Percentiles rank a stretch among this genome's conserved stretches.
Conservation (phyloP, 2,113 vertebrate species). For the Nothobranchius kuhntae region DNA sequence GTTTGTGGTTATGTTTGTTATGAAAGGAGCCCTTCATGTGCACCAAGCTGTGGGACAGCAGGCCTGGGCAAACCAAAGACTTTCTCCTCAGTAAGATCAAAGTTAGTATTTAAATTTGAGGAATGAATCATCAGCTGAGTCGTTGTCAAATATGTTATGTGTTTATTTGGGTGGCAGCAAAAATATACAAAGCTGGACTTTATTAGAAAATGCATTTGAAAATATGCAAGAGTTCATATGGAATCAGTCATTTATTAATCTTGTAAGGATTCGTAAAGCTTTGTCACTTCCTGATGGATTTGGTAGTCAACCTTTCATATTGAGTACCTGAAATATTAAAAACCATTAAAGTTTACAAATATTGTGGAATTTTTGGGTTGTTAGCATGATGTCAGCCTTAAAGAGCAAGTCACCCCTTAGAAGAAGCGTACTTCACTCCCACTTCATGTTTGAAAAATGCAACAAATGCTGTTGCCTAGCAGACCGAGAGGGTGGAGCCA, state of each 20-base stretch:
- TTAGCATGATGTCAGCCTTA: slow-evolving; percentile 21
- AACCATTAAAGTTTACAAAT: slow-evolving; percentile 47
- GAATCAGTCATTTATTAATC: slow-evolving; percentile 32
- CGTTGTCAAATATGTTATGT: slow-evolving; percentile 43
- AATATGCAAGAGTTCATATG: slow-evolving; percentile 38
- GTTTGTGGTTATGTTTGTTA: slow-evolving; percentile 43
- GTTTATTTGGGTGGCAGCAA: slow-evolving; percentile 46
- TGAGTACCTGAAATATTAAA: slow-evolving; percentile 48
- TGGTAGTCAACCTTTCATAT: slow-evolving; percentile 45
- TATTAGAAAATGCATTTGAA: slow-evolving; percentile 27
- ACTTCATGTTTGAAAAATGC: no score
- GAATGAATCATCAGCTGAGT: slow-evolving; percentile 41
- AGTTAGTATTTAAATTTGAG: slow-evolving; percentile 28
- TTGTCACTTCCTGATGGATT: slow-evolving; percentile 3
- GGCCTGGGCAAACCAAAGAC: slow-evolving; percentile 21
- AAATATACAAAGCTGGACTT: slow-evolving; percentile 41
- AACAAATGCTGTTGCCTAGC: no score
- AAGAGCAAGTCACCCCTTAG: no score
- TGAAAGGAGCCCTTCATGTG: slow-evolving; percentile 50
- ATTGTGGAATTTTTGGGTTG: slow-evolving; percentile 30
- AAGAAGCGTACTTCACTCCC: no score
- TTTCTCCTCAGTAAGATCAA: slow-evolving; percentile 46
- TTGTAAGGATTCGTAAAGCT: background rate
- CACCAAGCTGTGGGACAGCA: slow-evolving; percentile 38
- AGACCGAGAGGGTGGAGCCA: no score